phyloP scores from a whole-genome alignment of 30 jellyfish, hydroid and myxozoan genomes.

The Cassiopea andromeda region DNA sequence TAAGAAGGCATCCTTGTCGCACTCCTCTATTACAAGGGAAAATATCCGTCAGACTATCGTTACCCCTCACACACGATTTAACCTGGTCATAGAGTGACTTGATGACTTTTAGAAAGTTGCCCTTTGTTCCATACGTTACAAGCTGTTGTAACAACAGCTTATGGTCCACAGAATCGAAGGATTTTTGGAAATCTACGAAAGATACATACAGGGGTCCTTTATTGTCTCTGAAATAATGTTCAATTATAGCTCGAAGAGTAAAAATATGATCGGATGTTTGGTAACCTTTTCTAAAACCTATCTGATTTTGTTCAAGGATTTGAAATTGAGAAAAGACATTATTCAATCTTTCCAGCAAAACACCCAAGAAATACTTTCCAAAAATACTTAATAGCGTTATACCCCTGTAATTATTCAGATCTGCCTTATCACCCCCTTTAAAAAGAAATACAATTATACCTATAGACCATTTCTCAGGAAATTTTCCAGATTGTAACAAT shows the following conservation, averaged over 20 bases:
- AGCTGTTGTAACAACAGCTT: constrained; percentile 39
- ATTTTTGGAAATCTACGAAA: constrained; percentile 26
- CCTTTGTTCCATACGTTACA: constrained; percentile 37
- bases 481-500: constrained; percentile 32
- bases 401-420: constrained; percentile 51
- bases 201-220: constrained; percentile 34
- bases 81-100: constrained; percentile 35
- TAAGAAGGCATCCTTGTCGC: constrained; percentile 54
- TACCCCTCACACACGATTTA: constrained; percentile 51
- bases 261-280: constrained; percentile 49
- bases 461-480: constrained; percentile 50
- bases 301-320: constrained; percentile 43
- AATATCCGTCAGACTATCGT: constrained; percentile 37
- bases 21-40: constrained; percentile 55
- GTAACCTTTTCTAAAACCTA: constrained; percentile 51
- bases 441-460: constrained; percentile 48
- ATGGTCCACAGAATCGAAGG: constrained; percentile 54
- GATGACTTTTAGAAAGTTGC: constrained; percentile 44
- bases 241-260: constrained; percentile 35
- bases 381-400: constrained; percentile 25
- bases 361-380: constrained; percentile 35
- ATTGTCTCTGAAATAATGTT: constrained; percentile 35
- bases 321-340: constrained; percentile 1
- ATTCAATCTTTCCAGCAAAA: constrained; percentile 39
- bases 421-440: constrained; percentile 18